Percentiles rank a stretch among this genome's conserved stretches.
Conservation (phyloP, 1,140 invertebrate genomes). For the Anastrepha ludens region DNA sequence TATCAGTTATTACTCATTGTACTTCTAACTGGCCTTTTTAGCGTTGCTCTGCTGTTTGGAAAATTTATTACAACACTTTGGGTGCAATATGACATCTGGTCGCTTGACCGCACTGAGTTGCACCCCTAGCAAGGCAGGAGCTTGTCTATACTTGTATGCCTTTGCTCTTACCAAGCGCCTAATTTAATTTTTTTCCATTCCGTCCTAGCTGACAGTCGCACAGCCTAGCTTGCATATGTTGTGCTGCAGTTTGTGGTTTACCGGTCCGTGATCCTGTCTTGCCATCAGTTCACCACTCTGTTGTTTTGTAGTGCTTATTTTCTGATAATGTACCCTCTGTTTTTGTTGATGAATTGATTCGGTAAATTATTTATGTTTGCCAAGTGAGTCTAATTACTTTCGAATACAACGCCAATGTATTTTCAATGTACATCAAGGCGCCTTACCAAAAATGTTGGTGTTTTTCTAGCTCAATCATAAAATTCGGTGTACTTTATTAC, state of each 20-base stretch:
- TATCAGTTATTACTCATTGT: background rate
- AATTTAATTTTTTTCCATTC: background rate
- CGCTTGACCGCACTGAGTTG: background rate
- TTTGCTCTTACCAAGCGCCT: background rate
- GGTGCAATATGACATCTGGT: constrained; percentile 48
- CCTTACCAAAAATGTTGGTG: too few relatives aligned
- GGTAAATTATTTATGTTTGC: constrained; percentile 43
- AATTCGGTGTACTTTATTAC: too few relatives aligned
- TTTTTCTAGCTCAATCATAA: too few relatives aligned
- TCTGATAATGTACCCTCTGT: background rate
- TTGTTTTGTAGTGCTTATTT: background rate
- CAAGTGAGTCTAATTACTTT: constrained; percentile 47
- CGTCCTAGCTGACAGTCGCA: background rate
- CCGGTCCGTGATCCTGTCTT: constrained; percentile 20
- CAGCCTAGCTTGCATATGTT: background rate
- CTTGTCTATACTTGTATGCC: too few relatives aligned
- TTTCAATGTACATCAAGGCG: too few relatives aligned
- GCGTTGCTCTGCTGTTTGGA: background rate
- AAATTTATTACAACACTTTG: constrained; percentile 42
- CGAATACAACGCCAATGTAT: too few relatives aligned
- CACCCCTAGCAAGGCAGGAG: background rate
- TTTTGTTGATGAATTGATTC: constrained; percentile 45
- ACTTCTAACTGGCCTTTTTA: background rate
- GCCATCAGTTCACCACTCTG: background rate
- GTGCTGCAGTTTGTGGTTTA: constrained; percentile 47